Base-by-base conservation (phyloP, 2,797 vertebrate species). In the Natrix natrix region DNA sequence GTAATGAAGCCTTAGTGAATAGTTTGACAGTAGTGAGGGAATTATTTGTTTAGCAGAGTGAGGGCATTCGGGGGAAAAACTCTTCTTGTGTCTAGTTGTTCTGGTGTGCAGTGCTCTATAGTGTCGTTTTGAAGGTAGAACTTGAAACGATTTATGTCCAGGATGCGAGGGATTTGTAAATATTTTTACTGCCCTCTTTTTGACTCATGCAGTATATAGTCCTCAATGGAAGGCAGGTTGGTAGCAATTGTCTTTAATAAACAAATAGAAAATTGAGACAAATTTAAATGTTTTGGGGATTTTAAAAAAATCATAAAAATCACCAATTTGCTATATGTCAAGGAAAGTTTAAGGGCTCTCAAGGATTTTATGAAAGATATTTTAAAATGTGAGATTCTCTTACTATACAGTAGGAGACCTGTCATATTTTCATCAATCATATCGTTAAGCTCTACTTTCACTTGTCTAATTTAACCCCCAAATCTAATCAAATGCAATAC, bases 401-500 rank as follows among this genome's bases (percentile, higher is more conserved):
- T 61, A n/a, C 56, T 48, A 55, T 88, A 52, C 32, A 91, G 60
- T 28, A 43, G 14, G 43, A 63, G 24, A 17, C 14, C 16, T 83
- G 56, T 52, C 90, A 83, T 54, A 32, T 66, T 91, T 83, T 86
- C 89, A 93, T 89, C 28, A 89, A 54, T 22, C 48, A 91, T 88
- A 89, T 43, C 66, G 48, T 93, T 91, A 89, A 91, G 59, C 66
- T 83, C 16, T 52, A 32, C 28, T 56, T 91, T 93, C 86, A 63
- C 48, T 55, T 16, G n/a, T n/a, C 86, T 78, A 61, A 83, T 55
- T n/a, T 59, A 87, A 20, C 56, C 63, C 66, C n/a, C 55, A 87
- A 87, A 91, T 91, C 56, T 88, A 91, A 63, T 93, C 66, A 93
- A 91, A 91, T 55, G 63, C 90, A 61, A 66, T 55, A 91, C 7